These are phyloP conservation scores for Mus spretus DNA, from an alignment of 2,797 vertebrate species.

Conservation along the genomic window DNA sequence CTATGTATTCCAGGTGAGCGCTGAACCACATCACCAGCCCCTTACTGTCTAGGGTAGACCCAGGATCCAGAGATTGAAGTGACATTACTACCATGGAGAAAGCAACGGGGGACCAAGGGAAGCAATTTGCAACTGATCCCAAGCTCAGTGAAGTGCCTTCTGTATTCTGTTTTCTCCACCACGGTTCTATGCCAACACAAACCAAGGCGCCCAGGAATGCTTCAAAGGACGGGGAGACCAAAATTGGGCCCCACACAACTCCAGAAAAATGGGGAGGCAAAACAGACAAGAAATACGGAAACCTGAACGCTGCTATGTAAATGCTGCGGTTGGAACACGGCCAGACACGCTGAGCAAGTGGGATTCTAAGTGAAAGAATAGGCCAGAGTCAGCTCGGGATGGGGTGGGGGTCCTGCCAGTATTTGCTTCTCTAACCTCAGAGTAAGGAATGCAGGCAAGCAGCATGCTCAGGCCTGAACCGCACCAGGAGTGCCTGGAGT, in stretches of 20 bases:
- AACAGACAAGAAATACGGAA: conserved; percentile 18
- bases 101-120: conserved; percentile 60
- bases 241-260: conserved; percentile 56
- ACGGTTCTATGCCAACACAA: conserved; percentile 55
- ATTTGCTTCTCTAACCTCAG: conserved; percentile 53
- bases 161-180: neutral
- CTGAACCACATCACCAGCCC: too few species aligned
- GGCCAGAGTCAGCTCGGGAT: neutral
- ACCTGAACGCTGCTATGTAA: conserved; percentile 78
- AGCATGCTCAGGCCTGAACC: neutral
- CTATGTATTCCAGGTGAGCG: neutral
- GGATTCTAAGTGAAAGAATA: conserved; percentile 69
- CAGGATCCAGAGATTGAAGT: neutral
- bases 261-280: conserved; percentile 6
- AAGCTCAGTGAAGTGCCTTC: rapidly evolving
- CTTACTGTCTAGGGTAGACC: neutral
- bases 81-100: neutral
- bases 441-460: conserved; percentile 63
- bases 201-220: conserved; percentile 63
- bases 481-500: neutral
- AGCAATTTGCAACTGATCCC: neutral
- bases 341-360: conserved; percentile 77
- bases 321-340: conserved; percentile 68
- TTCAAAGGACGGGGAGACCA: conserved; percentile 80
- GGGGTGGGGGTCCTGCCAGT: conserved; percentile 22